Evolutionary conservation across 2,797 vertebrate genomes (phyloP).

Genomic region (Paramormyrops hopkinsi): DNA sequence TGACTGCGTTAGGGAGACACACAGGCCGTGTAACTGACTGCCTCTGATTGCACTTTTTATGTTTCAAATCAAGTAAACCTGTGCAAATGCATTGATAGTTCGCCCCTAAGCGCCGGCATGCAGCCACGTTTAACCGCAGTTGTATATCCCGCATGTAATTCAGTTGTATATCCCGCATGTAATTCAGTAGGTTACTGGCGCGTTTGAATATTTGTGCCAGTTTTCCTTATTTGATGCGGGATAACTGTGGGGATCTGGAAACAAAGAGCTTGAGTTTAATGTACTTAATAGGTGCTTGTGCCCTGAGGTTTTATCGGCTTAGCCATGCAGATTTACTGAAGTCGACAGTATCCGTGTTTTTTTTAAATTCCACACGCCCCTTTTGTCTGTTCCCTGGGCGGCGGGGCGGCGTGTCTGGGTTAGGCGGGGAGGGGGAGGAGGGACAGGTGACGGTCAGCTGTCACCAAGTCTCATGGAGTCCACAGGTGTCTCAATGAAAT

Average conservation of each 20-base stretch:
- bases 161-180: background rate
- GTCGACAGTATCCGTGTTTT: conserved; percentile 39
- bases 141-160: background rate
- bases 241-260: conserved; percentile 34
- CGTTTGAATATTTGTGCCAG: background rate
- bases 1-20: background rate
- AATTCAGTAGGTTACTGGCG: background rate
- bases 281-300: conserved; percentile 49
- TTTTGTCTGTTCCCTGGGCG: conserved; percentile 25
- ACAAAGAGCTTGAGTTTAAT: conserved; percentile 57
- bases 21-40: background rate
- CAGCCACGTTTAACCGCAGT: background rate
- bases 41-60: background rate
- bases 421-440: conserved; percentile 45
- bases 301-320: conserved; percentile 55
- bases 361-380: conserved; percentile 36
- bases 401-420: conserved; percentile 47
- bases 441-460: conserved; percentile 52
- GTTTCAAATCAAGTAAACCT: background rate
- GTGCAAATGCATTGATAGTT: background rate
- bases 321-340: conserved; percentile 45
- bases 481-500: conserved; percentile 41
- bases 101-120: background rate
- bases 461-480: conserved; percentile 41
- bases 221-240: background rate